Evolutionary conservation across 2,113 vertebrate genomes (phyloP).

Genomic region (Neolamprologus modestus): DNA sequence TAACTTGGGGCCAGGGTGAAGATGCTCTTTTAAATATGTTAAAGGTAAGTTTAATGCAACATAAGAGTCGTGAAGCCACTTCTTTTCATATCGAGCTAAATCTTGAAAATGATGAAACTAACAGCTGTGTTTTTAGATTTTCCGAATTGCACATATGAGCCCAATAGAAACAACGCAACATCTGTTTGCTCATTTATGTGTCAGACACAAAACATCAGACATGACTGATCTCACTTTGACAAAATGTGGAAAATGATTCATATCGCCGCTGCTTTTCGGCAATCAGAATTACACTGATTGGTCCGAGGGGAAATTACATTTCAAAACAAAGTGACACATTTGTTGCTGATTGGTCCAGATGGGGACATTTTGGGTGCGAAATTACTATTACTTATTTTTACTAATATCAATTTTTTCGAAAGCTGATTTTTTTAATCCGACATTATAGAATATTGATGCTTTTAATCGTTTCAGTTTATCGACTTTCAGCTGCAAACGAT

Average conservation of each 20-base stretch:
- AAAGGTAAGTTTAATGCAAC: neutral
- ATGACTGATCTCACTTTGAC: slow-evolving; percentile 37
- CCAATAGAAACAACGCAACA: slow-evolving; percentile 20
- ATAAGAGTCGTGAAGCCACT: neutral
- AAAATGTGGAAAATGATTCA: slow-evolving; percentile 35
- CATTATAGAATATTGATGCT: neutral
- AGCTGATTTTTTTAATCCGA: neutral
- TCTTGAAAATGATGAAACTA: neutral
- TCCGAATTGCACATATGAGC: slow-evolving; percentile 5
- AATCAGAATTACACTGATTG: slow-evolving; percentile 37
- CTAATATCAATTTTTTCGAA: neutral
- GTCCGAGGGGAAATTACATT: slow-evolving; percentile 48
- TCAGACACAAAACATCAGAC: slow-evolving; percentile 33
- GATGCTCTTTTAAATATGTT: neutral
- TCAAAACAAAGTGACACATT: slow-evolving; percentile 43
- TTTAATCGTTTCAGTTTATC: neutral
- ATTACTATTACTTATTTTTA: neutral
- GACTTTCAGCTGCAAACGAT: neutral
- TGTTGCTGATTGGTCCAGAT: slow-evolving; percentile 38
- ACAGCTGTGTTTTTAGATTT: slow-evolving; percentile 15
- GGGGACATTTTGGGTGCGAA: slow-evolving; percentile 34
- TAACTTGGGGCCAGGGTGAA: neutral
- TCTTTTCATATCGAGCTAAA: neutral
- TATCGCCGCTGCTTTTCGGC: neutral
- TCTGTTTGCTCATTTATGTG: slow-evolving; percentile 51